Base-by-base conservation (phyloP, 2,797 vertebrate species). In the Takifugu rubripes region DNA sequence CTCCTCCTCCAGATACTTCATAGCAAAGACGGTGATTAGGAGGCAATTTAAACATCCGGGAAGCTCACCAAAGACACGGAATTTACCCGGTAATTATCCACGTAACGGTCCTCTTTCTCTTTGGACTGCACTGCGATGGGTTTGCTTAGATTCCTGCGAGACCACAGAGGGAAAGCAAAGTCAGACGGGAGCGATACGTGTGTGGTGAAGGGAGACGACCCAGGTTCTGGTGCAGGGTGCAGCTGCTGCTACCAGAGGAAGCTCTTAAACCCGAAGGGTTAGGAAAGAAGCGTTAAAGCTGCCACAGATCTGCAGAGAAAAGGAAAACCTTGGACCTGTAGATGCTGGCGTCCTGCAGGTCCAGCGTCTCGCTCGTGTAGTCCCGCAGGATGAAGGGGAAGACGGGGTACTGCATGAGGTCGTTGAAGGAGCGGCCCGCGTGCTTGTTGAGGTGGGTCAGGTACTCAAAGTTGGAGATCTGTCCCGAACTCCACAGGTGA, bases 381-480 rank as follows among this genome's bases (percentile, higher is more conserved):
- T 99, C 97, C 25, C 94, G 88, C 72, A 99, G 91, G 68, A 99
- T 95, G 57, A 99, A 99, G 10, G 97, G 97, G 88, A 99, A 99
- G 73, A 99, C 96, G 0, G 97, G 97, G 78, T 99, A 99, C 75
- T 99, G 97, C 97, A 99, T 99, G 75, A 99, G 93, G 77, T 99
- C 97, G 58, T 97, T 99, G 87, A 99, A 99, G 70, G 96, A 99
- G 73, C 97, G 96, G 1, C 97, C 97, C 0, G 97, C 94, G n/a
- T 99, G 97, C 85, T 99, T 99, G 90, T 99, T 99, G 72, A 99
- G 91, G 72, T 99, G 97, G 1, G 97, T 99, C 79, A 99, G 91
- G 83, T 99, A 99, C 77, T 99, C 97, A 54, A 99, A 99, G 86
- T 98, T 99, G 25, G 96, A 96, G 82, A 99, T 98, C 83, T 99